Evolutionary conservation across 1,140 invertebrate genomes (phyloP).

Genomic region (Zaprionus davidi): DNA sequence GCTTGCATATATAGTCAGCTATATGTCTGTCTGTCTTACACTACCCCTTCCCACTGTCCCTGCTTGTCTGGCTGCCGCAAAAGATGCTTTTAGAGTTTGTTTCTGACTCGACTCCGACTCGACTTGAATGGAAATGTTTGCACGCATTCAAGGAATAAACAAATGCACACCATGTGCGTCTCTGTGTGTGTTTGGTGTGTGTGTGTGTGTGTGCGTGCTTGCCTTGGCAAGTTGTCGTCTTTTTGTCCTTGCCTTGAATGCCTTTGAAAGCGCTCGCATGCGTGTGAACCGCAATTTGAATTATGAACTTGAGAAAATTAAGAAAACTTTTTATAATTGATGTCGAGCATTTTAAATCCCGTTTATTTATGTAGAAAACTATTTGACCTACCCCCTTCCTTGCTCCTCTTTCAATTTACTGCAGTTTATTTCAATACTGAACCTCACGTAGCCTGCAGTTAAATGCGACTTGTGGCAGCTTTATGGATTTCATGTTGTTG

Average conservation of each 20-base stretch:
- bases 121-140: slow-evolving; percentile 75
- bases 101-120: slow-evolving; percentile 24
- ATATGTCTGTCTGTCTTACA: neutral
- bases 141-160: slow-evolving; percentile 79
- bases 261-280: slow-evolving; percentile 53
- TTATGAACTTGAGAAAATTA: slow-evolving; percentile 73
- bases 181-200: slow-evolving; percentile 1
- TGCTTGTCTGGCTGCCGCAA: slow-evolving; percentile 30
- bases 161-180: slow-evolving; percentile 57
- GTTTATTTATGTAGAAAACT: slow-evolving; percentile 31
- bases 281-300: slow-evolving; percentile 62
- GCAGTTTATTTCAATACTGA: slow-evolving; percentile 38
- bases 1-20: slow-evolving; percentile 3
- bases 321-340: slow-evolving; percentile 78
- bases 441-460: neutral
- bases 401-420: slow-evolving; percentile 24
- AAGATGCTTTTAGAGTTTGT: slow-evolving; percentile 73
- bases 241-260: slow-evolving; percentile 42
- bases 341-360: slow-evolving; percentile 74
- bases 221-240: slow-evolving; percentile 51
- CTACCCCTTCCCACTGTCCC: neutral
- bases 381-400: slow-evolving; percentile 31
- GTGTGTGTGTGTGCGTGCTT: slow-evolving; percentile 11
- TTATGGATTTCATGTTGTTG: neutral
- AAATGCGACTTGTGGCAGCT: neutral